These are phyloP conservation scores for Pristionchus mayeri DNA, from an alignment of 2,888 invertebrate species.

Conservation along the genomic window DNA sequence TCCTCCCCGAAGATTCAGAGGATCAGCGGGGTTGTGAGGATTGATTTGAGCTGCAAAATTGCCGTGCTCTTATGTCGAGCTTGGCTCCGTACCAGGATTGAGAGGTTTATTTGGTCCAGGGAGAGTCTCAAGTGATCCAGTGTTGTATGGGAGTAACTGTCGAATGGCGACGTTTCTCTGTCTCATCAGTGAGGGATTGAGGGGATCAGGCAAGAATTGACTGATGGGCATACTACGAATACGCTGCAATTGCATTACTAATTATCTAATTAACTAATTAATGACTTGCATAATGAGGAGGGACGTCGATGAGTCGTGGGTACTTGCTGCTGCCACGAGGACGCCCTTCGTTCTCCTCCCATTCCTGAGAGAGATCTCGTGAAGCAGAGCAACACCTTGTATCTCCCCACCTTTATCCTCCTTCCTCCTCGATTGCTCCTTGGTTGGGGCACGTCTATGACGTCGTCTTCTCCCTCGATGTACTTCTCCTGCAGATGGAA, in stretches of 20 bases:
- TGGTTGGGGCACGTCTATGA: slow-evolving; percentile 46
- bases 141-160: neutral
- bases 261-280: neutral
- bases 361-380: neutral
- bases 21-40: neutral
- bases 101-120: slow-evolving; percentile 17
- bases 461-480: slow-evolving; percentile 28
- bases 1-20: neutral
- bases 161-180: slow-evolving; percentile 12
- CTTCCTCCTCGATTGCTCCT: slow-evolving; percentile 37
- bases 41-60: neutral
- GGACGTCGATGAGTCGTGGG: slow-evolving; percentile 10
- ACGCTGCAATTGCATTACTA: neutral
- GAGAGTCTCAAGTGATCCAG: slow-evolving; percentile 14
- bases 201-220: slow-evolving; percentile 35
- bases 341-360: neutral
- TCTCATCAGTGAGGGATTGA: slow-evolving; percentile 4
- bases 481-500: slow-evolving; percentile 31
- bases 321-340: neutral
- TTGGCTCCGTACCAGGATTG: neutral
- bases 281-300: slow-evolving; percentile 6
- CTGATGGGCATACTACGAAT: slow-evolving; percentile 13
- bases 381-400: neutral
- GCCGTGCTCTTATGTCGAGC: neutral
- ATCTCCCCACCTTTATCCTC: neutral